phyloP scores from a whole-genome alignment of 2,797 vertebrate genomes.

The Eulemur albifrons region DNA sequence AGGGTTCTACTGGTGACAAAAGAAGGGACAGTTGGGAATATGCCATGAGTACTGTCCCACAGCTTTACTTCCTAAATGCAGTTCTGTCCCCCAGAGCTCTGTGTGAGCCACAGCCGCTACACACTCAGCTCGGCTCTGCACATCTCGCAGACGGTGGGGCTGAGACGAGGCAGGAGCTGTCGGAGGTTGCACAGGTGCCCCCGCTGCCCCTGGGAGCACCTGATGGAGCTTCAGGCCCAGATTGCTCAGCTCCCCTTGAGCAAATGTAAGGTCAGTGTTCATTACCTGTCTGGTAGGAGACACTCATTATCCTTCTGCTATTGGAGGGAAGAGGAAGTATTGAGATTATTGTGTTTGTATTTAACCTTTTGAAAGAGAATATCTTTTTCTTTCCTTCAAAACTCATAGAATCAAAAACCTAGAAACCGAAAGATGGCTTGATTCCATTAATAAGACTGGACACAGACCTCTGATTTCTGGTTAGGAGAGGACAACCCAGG shows the following conservation, averaged over 20 bases:
- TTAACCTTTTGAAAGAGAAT: neutral
- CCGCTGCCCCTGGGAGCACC: neutral
- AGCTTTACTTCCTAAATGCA: neutral
- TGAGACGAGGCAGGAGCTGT: neutral
- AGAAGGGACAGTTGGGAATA: neutral
- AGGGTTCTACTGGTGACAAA: neutral
- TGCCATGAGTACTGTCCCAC: neutral
- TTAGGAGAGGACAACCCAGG: neutral
- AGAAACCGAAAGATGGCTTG: neutral
- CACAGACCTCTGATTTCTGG: neutral
- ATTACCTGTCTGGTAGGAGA: neutral
- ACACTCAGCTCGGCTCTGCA: neutral
- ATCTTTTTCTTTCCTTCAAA: neutral
- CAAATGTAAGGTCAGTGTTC: neutral
- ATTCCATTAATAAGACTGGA: neutral
- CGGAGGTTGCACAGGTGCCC: neutral
- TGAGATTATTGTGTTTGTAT: neutral
- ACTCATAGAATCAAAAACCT: neutral
- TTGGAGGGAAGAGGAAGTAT: neutral
- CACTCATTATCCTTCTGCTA: neutral
- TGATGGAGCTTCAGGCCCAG: neutral
- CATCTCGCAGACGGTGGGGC: neutral
- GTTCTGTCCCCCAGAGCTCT: neutral
- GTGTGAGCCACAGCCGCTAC: neutral
- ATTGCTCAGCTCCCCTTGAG: neutral